Base-by-base conservation (phyloP, 1,140 invertebrate genomes). In the Himalopsyche phryganea region DNA sequence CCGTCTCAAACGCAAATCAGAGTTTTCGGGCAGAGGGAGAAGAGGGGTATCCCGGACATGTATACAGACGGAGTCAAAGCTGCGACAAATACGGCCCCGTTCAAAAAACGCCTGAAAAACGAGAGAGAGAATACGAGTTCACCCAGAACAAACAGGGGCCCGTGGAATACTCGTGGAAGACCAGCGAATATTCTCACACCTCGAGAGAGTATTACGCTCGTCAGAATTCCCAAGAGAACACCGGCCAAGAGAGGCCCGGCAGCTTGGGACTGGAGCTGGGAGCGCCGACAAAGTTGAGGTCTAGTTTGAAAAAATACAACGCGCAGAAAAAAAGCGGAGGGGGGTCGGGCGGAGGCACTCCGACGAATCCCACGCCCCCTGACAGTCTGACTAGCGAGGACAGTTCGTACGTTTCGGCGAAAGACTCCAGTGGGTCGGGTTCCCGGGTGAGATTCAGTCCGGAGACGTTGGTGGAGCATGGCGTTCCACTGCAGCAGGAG, bases 371-470 rank as follows among this genome's bases (percentile, higher is more conserved):
- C 1, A 92, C 90, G 1, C 89, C 90, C 0, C 89, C 90, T 0
- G 91, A 92, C 61, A 90, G 88, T 62, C 67, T 90, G 11, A 88
- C 89, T 0, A 91, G 89, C 63, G 90, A 92, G 47, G 90, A 92
- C 62, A 89, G 86, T 61, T 90, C 88, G 28, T 92, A 92, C 68
- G 82, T 90, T 33, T 92, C 90, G 1, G 89, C 90, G 1, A 85
- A 89, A 61, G 89, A 91, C 63, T 84, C 82, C 4, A 81, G 81
- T 58, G 81, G 83, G 2, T 80, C 78, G 42, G 83, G 84, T 48
- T 83, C 84, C 33, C 77, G 89, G 5, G 89, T 92, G 1, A 78
- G 90, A 1, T 94, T 94, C 72, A 92, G 89, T 35, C 90, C 90
- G 0, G 82, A 88, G 7, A 85, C 84, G 0, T 82, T 85, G 68